Evolutionary conservation across 2,888 invertebrate genomes (phyloP).

Genomic region (Athalia rosae): DNA sequence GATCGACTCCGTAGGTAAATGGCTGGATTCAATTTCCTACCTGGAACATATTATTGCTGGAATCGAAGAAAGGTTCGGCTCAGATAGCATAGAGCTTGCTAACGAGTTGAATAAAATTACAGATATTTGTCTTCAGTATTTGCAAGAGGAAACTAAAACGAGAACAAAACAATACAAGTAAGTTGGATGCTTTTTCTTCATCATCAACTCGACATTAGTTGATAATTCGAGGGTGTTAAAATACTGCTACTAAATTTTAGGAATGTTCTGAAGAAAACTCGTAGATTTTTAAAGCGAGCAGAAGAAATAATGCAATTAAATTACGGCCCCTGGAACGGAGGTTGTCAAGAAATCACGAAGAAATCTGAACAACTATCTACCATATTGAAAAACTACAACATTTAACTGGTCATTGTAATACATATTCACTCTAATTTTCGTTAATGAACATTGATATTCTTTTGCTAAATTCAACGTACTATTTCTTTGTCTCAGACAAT

Average conservation of each 20-base stretch:
- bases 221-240: neutral
- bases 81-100: slow-evolving; percentile 80
- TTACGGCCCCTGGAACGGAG: slow-evolving; percentile 76
- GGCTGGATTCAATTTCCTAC: slow-evolving; percentile 69
- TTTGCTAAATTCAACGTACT: neutral
- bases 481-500: neutral
- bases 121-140: slow-evolving; percentile 77
- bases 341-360: slow-evolving; percentile 71
- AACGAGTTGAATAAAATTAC: slow-evolving; percentile 80
- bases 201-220: neutral
- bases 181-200: slow-evolving; percentile 8
- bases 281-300: slow-evolving; percentile 75
- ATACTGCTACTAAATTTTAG: slow-evolving; percentile 63
- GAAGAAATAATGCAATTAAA: slow-evolving; percentile 75
- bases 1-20: slow-evolving; percentile 68
- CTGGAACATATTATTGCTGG: slow-evolving; percentile 77
- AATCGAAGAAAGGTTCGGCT: slow-evolving; percentile 79
- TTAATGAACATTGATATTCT: neutral
- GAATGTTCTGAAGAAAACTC: slow-evolving; percentile 75
- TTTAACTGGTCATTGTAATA: slow-evolving; percentile 27
- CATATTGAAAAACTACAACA: slow-evolving; percentile 61
- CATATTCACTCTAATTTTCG: neutral
- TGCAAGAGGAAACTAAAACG: slow-evolving; percentile 63
- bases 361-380: slow-evolving; percentile 73
- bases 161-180: slow-evolving; percentile 73